A percentile compares a stretch with the other conserved stretches of the same genome.
Evolutionary conservation across 2,888 invertebrate genomes (phyloP).

Genomic region (Cistogaster globosa): DNA sequence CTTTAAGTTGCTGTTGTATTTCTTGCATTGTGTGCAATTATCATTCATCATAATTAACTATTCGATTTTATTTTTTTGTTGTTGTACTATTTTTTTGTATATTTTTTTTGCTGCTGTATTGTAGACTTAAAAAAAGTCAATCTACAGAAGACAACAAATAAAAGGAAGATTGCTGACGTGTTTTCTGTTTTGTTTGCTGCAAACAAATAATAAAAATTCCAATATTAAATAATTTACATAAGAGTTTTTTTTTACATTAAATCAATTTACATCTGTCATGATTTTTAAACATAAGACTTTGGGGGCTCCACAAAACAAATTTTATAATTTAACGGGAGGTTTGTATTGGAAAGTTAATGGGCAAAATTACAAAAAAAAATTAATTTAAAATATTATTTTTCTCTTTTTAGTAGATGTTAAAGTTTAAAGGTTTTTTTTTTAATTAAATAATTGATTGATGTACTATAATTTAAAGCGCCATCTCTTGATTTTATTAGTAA

Average conservation of each 20-base stretch:
- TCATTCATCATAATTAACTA: conserved; percentile 73
- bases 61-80: conserved; percentile 67
- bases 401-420: too few species aligned
- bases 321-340: too few species aligned
- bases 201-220: conserved; percentile 63
- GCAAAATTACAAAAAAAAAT: background rate
- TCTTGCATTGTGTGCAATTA: conserved; percentile 70
- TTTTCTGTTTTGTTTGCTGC: conserved; percentile 8
- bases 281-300: conserved; percentile 41
- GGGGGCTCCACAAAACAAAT: background rate
- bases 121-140: conserved; percentile 37
- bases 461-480: too few species aligned
- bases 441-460: too few species aligned
- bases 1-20: conserved; percentile 37
- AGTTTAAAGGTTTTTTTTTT: too few species aligned
- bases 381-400: too few species aligned
- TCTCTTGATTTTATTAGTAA: too few species aligned
- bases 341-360: background rate
- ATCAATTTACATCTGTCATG: conserved; percentile 64
- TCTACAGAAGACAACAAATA: conserved; percentile 47
- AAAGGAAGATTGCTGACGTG: conserved; percentile 33
- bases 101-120: conserved; percentile 13
- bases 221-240: conserved; percentile 57
- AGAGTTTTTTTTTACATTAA: conserved; percentile 35
- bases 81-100: conserved; percentile 21